Base-by-base conservation (phyloP, 2,888 invertebrate species). In the Dasysyrphus tricinctus region DNA sequence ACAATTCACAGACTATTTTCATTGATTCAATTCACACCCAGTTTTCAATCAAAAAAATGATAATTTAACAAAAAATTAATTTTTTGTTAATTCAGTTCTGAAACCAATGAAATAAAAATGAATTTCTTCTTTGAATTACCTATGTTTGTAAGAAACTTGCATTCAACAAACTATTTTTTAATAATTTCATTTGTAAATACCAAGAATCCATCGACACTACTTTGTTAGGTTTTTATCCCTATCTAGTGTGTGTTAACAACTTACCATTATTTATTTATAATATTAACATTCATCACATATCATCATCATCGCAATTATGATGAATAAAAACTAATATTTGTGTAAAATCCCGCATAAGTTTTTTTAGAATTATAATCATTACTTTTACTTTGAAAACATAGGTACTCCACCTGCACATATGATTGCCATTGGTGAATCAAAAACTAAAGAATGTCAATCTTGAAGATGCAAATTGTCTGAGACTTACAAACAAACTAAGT, bases 381-480 rank as follows among this genome's bases (percentile, higher is more conserved):
- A 3, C 29, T 32, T n/a, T 54, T 56, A 34, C 34, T 16, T 57
- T 57, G 6, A 57, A 37, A 37, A 34, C n/a, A 56, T 16, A n/a
- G n/a, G n/a, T n/a, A 57, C 16, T 57, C 11, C 57, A 57, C 34
- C 16, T 57, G 34, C 57, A 57, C 32, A 5, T 32, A 7, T 57
- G 37, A 57, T 34, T 34, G 9, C 56, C 8, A 54, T 54, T 54
- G 14, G 29, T 7, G 5, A 34, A 57, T 9, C 11, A 16, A 57
- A 61, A 61, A 42, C 39, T 61, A 24, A 39, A 42, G 39, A 42
- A 61, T 42, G 61, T 61, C 42, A 42, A 61, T 42, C 6, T 42
- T n/a, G 3, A 8, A 61, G 14, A 39, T 61, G 24, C 39, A 61
- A 61, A 61, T 42, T 61, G 14, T n/a, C 11, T 39, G 12, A 42